Base-by-base conservation (phyloP, 2,888 invertebrate genomes). In the Dicroscelio sp. region DNA sequence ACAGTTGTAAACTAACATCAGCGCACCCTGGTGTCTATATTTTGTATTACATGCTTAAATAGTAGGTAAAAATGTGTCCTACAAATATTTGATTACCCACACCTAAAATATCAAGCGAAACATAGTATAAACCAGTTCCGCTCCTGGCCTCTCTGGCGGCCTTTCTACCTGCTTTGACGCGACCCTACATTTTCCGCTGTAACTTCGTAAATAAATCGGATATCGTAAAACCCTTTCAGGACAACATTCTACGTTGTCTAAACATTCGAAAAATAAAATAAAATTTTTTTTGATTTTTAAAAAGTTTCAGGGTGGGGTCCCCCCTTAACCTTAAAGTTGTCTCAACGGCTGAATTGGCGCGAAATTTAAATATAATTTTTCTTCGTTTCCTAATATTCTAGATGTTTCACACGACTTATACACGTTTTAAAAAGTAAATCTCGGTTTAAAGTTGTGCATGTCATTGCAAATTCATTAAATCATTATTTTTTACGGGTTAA, bases 11-110 rank as follows among this genome's bases (percentile, higher is more conserved):
- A 38, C 67, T 67, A 67, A 67, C 35, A 67, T 67, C 67, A 67
- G 67, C 67, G 67, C 67, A 35, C 67, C 67, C 67, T 67, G 38
- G 67, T 67, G 67, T 67, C 67, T 67, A 67, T 67, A 67, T 67
- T 67, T 67, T 23, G 38, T 23, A 67, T 38, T 38, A 67, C 35
- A 67, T 67, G 38, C 67, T 67, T 67, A 67, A 67, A 38, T 67
- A 38, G 27, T 38, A 35, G 67, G 6, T 67, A 38, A 67, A 67
- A 67, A 67, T 23, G 67, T 67, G 14, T 71, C 43, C 71, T 71
- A 71, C 48, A 27, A 71, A 43, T 71, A 35, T 35, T 67, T 67
- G 35, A 35, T 35, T 67, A 67, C 38, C 67, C 3, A 33, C 67
- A 67, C n/a, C 67, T 35, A 35, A 67, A 67, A 67, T 35, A 35